Evolutionary conservation across 2,888 invertebrate genomes (phyloP).

Genomic region (Drosophila incognita): DNA sequence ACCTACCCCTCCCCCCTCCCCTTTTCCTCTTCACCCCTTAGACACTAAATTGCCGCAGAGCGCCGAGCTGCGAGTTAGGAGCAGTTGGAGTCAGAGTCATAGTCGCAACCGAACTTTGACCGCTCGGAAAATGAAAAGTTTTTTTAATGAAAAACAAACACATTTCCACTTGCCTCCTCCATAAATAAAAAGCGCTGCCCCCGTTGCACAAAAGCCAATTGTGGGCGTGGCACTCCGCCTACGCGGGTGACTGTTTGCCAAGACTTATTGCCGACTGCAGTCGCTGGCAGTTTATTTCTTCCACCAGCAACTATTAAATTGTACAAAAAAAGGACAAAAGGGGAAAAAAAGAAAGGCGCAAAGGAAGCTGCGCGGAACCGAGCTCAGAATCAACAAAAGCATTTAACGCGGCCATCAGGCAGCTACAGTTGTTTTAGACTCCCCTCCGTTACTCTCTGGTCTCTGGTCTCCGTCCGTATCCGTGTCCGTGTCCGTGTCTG

Average conservation of each 20-base stretch:
- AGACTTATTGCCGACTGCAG: constrained; percentile 75
- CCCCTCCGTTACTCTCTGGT: not conserved
- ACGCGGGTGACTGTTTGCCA: constrained; percentile 63
- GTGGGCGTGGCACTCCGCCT: constrained; percentile 58
- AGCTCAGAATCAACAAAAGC: constrained; percentile 77
- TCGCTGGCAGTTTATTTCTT: constrained; percentile 73
- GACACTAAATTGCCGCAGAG: constrained; percentile 41
- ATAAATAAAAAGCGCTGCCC: constrained; percentile 38
- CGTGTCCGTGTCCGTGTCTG: not conserved
- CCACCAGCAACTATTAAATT: constrained; percentile 70
- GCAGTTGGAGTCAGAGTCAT: constrained; percentile 10
- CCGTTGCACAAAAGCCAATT: constrained; percentile 65
- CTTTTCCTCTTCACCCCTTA: not conserved
- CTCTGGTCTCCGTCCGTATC: not conserved
- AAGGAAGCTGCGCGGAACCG: constrained; percentile 30
- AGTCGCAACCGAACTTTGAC: constrained; percentile 68
- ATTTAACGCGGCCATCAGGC: constrained; percentile 74
- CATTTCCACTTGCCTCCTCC: constrained; percentile 58
- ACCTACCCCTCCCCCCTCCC: not conserved
- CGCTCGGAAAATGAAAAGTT: constrained; percentile 75
- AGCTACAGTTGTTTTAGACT: constrained; percentile 74
- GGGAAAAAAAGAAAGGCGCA: not conserved
- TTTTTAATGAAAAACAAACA: constrained; percentile 84
- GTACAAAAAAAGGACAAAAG: constrained; percentile 23
- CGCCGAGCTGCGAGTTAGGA: constrained; percentile 9